These are phyloP conservation scores for Drosophila rufa DNA, from an alignment of 1,140 invertebrate species.

Conservation along the genomic window DNA sequence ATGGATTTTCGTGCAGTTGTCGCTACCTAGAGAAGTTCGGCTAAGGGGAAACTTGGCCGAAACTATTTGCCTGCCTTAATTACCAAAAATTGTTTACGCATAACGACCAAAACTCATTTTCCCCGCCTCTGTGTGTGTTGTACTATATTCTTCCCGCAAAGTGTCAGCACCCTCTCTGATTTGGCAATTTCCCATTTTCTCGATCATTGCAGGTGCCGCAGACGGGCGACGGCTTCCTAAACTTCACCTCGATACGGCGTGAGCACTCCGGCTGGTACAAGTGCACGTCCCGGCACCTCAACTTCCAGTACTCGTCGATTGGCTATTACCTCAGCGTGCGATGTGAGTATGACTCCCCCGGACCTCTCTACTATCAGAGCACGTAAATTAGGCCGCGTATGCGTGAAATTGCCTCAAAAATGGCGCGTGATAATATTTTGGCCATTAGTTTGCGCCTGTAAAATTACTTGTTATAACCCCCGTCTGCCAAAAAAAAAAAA, in stretches of 20 bases:
- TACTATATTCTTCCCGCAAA: slow-evolving; percentile 1
- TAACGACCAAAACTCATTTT: slow-evolving; percentile 59
- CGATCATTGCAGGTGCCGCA: slow-evolving; percentile 86
- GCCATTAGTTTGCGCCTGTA: slow-evolving; percentile 72
- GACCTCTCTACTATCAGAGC: slow-evolving; percentile 6
- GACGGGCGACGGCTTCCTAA: slow-evolving; percentile 91
- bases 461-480: slow-evolving; percentile 42
- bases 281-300: slow-evolving; percentile 92
- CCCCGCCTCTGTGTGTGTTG: background rate
- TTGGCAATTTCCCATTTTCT: slow-evolving; percentile 13
- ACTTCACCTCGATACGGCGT: slow-evolving; percentile 91
- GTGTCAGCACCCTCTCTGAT: slow-evolving; percentile 7
- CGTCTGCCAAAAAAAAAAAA: slow-evolving; percentile 6
- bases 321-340: slow-evolving; percentile 95
- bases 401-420: slow-evolving; percentile 82
- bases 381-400: slow-evolving; percentile 75
- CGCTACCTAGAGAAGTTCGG: slow-evolving; percentile 41
- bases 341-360: slow-evolving; percentile 87
- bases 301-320: slow-evolving; percentile 94
- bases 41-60: slow-evolving; percentile 43
- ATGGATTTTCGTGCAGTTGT: slow-evolving; percentile 75
- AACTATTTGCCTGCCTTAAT: slow-evolving; percentile 76
- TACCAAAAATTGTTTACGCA: slow-evolving; percentile 80
- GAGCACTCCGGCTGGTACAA: slow-evolving; percentile 95
- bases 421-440: slow-evolving; percentile 75